Conservation (phyloP, 2,113 vertebrate genomes). For the Lota lota region DNA sequence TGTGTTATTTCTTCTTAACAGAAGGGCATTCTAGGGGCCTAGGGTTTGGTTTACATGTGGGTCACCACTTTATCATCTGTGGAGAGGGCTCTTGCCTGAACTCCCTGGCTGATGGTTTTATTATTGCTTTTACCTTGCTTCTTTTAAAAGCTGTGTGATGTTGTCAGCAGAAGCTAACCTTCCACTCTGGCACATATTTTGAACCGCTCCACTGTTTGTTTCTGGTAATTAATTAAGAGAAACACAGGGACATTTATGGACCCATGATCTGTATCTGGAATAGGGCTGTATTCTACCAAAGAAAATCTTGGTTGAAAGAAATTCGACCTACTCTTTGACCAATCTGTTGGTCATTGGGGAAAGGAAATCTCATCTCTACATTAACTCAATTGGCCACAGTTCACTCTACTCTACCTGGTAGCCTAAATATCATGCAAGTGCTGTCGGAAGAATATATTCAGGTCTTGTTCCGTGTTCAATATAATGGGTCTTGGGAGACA, state of each 20-base stretch:
- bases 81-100: slow-evolving; percentile 32
- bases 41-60: slow-evolving; percentile 64
- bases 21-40: slow-evolving; percentile 50
- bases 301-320: no score
- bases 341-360: no score
- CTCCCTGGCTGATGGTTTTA: slow-evolving; percentile 25
- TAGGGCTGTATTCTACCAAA: no score
- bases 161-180: slow-evolving; percentile 22
- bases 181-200: slow-evolving; percentile 6
- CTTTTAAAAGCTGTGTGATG: slow-evolving; percentile 3
- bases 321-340: no score
- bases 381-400: no score
- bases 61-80: slow-evolving; percentile 38
- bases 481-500: no score
- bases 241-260: not conserved
- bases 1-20: slow-evolving; percentile 20
- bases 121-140: slow-evolving; percentile 23
- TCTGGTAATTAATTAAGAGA: slow-evolving; percentile 9
- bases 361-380: no score
- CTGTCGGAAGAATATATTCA: no score
- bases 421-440: no score
- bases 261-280: not conserved
- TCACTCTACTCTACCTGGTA: no score
- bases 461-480: no score
- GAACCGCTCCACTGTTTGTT: not conserved